Conservation (phyloP, 2,797 vertebrate genomes). For the Thunnus albacares region DNA sequence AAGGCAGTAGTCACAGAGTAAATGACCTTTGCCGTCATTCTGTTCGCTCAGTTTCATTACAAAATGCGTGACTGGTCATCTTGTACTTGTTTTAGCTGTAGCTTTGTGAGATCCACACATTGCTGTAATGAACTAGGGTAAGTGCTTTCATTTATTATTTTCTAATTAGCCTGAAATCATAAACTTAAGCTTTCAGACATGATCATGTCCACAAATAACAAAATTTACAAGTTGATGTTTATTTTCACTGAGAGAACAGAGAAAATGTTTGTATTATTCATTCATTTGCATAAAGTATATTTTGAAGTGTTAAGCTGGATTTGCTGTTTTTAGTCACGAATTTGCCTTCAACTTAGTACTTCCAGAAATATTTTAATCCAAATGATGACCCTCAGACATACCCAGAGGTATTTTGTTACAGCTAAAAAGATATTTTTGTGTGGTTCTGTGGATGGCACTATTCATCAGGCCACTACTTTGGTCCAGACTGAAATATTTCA, state of each 20-base stretch:
- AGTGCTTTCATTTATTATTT: neutral
- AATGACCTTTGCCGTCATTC: slow-evolving; percentile 10
- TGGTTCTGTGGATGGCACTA: no score
- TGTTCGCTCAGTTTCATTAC: neutral
- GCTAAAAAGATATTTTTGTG: no score
- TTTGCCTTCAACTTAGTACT: neutral
- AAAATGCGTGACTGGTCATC: neutral
- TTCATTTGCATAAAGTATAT: neutral
- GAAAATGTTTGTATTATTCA: no score
- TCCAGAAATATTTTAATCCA: slow-evolving; percentile 4
- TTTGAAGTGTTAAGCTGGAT: neutral
- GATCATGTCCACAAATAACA: neutral
- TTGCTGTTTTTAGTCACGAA: neutral
- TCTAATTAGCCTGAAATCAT: neutral
- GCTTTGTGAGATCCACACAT: neutral
- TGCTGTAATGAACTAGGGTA: neutral
- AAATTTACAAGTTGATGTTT: neutral
- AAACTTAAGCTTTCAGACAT: neutral
- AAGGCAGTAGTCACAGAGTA: neutral
- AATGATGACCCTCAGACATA: neutral
- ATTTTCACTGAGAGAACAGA: neutral
- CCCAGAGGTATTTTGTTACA: no score
- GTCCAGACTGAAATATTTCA: no score
- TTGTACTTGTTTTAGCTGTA: neutral
- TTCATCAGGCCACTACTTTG: no score